Conservation (phyloP, 2,797 vertebrate genomes). For the Discoglossus pictus region DNA sequence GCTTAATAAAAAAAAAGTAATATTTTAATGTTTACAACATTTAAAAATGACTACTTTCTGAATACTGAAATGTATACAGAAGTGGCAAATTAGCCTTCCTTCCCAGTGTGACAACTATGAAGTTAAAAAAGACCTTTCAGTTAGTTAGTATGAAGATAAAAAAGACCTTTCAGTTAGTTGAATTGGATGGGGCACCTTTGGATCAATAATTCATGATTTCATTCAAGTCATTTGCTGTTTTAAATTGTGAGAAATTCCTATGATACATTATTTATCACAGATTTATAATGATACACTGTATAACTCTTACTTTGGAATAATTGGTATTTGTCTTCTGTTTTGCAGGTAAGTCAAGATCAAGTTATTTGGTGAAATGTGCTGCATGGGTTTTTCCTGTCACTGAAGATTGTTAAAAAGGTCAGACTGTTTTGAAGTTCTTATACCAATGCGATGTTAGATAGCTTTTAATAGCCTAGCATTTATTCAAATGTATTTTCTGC, state of each 20-base stretch:
- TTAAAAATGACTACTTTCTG: too few species aligned
- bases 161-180: conserved; percentile 42
- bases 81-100: too few species aligned
- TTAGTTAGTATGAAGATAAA: conserved; percentile 32
- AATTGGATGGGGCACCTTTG: background rate
- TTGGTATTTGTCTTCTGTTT: conserved; percentile 59
- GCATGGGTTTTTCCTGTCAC: conserved; percentile 53
- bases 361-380: conserved; percentile 56
- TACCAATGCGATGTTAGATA: too few species aligned
- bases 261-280: conserved; percentile 25
- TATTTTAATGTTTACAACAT: too few species aligned
- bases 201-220: conserved; percentile 40
- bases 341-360: conserved; percentile 69
- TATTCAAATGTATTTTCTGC: too few species aligned
- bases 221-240: conserved; percentile 27
- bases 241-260: conserved; percentile 22
- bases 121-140: too few species aligned
- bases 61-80: too few species aligned
- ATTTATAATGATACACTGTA: background rate
- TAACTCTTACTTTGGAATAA: conserved; percentile 13
- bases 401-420: conserved; percentile 55
- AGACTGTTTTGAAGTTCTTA: conserved; percentile 38
- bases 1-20: too few species aligned
- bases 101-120: conserved; percentile 15
- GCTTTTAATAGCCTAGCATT: too few species aligned